Percentiles rank a stretch among this genome's conserved stretches.
phyloP scores from a whole-genome alignment of 2,797 vertebrate genomes.

The Acanthurus leucopareius region DNA sequence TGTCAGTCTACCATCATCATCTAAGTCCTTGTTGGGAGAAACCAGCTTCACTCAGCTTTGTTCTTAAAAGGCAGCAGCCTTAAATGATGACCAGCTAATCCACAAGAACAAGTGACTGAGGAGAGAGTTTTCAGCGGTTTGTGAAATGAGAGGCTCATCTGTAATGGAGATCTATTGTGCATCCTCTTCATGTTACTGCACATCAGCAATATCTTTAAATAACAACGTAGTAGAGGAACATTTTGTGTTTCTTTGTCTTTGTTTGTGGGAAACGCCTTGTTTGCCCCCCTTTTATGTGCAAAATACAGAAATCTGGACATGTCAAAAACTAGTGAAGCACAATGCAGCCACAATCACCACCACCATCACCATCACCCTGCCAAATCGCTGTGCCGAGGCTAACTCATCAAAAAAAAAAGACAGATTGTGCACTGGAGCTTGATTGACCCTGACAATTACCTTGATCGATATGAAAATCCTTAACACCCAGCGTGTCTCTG shows the following conservation, averaged over 20 bases:
- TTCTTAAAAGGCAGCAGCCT: slow-evolving; percentile 42
- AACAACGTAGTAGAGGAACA: slow-evolving; percentile 23
- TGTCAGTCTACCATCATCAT: slow-evolving; percentile 7
- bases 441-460: slow-evolving; percentile 70
- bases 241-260: slow-evolving; percentile 34
- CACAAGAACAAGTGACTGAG: slow-evolving; percentile 20
- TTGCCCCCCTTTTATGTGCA: slow-evolving; percentile 23
- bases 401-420: slow-evolving; percentile 55
- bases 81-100: slow-evolving; percentile 42
- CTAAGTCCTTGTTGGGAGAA: neutral
- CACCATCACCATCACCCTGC: neutral
- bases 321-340: neutral
- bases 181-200: slow-evolving; percentile 21
- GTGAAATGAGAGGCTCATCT: slow-evolving; percentile 54
- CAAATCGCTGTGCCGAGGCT: slow-evolving; percentile 30
- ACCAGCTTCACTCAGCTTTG: slow-evolving; percentile 17
- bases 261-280: slow-evolving; percentile 23
- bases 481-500: slow-evolving; percentile 15
- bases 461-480: slow-evolving; percentile 62
- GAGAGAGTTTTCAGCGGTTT: slow-evolving; percentile 24
- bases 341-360: neutral
- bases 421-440: slow-evolving; percentile 58
- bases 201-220: slow-evolving; percentile 8
- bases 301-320: slow-evolving; percentile 11
- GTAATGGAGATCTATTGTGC: slow-evolving; percentile 26